phyloP scores from a whole-genome alignment of 2,888 invertebrate genomes.

The Carpatolechia fugitivella region DNA sequence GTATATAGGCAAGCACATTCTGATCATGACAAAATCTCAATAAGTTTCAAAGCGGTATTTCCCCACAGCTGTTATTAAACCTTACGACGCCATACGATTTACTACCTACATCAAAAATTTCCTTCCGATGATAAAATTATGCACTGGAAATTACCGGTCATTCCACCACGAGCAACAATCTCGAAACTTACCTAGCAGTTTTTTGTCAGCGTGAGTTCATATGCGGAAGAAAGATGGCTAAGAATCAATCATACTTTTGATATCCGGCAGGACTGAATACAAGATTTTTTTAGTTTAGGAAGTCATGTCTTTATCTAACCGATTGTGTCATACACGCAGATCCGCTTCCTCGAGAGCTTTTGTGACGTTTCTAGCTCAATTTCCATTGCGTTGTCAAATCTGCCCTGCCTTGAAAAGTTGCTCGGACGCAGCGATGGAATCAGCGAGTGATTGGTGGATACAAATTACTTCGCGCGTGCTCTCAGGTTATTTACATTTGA shows the following conservation, averaged over 20 bases:
- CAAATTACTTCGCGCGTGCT: conserved; percentile 46
- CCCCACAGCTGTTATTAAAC: not conserved
- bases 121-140: conserved; percentile 3
- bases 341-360: conserved; percentile 62
- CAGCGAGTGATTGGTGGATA: conserved; percentile 37
- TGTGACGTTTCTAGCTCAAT: conserved; percentile 29
- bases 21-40: too few relatives aligned
- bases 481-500: conserved; percentile 78
- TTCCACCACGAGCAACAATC: conserved; percentile 22
- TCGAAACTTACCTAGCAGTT: conserved; percentile 37
- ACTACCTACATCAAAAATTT: not conserved
- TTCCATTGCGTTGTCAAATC: conserved; percentile 44
- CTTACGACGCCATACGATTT: not conserved
- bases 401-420: conserved; percentile 25
- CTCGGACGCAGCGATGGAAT: conserved; percentile 40
- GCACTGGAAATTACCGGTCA: conserved; percentile 31
- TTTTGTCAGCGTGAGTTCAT: conserved; percentile 57
- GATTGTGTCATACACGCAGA: conserved; percentile 51
- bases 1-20: too few relatives aligned
- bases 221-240: conserved; percentile 58
- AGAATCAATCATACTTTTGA: conserved; percentile 55
- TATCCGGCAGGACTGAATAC: conserved; percentile 68
- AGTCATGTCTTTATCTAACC: conserved; percentile 54
- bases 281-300: conserved; percentile 60
- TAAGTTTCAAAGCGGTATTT: too few relatives aligned